Base-by-base conservation (phyloP, 1,140 invertebrate species). In the Eubasilissa regina region DNA sequence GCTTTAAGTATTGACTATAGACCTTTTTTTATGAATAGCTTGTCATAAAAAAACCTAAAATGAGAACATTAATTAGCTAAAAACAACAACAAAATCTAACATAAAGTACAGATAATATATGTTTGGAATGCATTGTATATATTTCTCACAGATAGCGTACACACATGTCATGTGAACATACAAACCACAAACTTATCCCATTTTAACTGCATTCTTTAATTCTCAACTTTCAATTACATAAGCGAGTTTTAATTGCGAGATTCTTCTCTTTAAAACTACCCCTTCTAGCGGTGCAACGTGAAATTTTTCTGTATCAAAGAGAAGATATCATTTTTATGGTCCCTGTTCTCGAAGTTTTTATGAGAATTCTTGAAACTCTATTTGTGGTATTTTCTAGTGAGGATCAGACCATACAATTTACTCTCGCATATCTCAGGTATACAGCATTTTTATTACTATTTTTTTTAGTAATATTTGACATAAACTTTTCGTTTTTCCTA, bases 211-310 rank as follows among this genome's bases (percentile, higher is more conserved):
- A 8, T 51, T 13, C 11, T 21, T 62, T 62, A 35, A 62, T 9
- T 35, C 58, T 21, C 19, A 62, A 62, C 58, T 19, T 62, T 62
- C 58, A 62, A 62, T 62, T 62, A 62, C 21, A 6, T 62, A 10
- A 56, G n/a, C n/a, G 17, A 62, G 58, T 62, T 62, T 19, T 62
- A 62, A 62, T 62, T 62, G 58, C 58, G 7, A 35, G 25, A 62
- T 62, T 62, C 58, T 25, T 62, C 25, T 21, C 25, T 56, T 15
- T 15, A 35, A 51, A 51, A 51, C 48, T 51, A 15, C 48, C 48
- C 8, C 11, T 51, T 51, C n/a, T 3, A 15, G 48, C 48, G 48
- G 3, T 51, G 48, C n/a, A 35, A 62, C 19, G 4, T 62, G 19
- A 17, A n/a, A 56, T 17, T 56, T 56, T 56, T 56, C 53, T 56